These are phyloP conservation scores for Lordiphosa fenestrarum DNA, from an alignment of 2,888 invertebrate species.

Conservation along the genomic window DNA sequence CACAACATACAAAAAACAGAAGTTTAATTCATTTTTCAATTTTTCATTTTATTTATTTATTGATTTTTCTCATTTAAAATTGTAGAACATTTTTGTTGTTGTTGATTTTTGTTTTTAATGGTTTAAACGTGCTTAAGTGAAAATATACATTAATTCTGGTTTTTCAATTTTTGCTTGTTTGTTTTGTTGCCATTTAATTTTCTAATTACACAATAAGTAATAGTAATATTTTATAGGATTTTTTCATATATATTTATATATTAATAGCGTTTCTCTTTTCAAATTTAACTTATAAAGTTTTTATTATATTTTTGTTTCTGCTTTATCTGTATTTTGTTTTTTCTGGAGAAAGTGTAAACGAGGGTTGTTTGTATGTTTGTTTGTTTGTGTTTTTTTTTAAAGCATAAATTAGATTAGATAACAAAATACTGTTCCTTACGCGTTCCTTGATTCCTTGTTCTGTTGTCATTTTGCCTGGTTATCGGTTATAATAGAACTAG, in stretches of 20 bases:
- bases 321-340: slow-evolving; percentile 13
- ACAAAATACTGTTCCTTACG: slow-evolving; percentile 69
- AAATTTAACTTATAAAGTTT: slow-evolving; percentile 37
- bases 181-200: slow-evolving; percentile 53
- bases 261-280: slow-evolving; percentile 60
- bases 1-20: no score
- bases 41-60: no score
- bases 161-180: slow-evolving; percentile 12
- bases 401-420: slow-evolving; percentile 57
- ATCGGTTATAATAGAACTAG: slow-evolving; percentile 52
- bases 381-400: slow-evolving; percentile 41
- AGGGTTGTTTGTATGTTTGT: slow-evolving; percentile 22
- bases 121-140: slow-evolving; percentile 70
- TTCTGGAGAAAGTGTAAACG: slow-evolving; percentile 16
- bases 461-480: slow-evolving; percentile 63
- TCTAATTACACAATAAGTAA: slow-evolving; percentile 71
- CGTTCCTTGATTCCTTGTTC: slow-evolving; percentile 40
- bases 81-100: slow-evolving; percentile 63
- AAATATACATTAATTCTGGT: slow-evolving; percentile 68
- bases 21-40: no score
- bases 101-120: slow-evolving; percentile 17
- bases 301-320: slow-evolving; percentile 13
- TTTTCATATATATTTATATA: slow-evolving; percentile 29
- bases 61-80: slow-evolving; percentile 23
- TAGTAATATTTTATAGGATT: slow-evolving; percentile 66